These are phyloP conservation scores for Helleia helle DNA, from an alignment of 2,888 invertebrate genomes.

Conservation along the genomic window DNA sequence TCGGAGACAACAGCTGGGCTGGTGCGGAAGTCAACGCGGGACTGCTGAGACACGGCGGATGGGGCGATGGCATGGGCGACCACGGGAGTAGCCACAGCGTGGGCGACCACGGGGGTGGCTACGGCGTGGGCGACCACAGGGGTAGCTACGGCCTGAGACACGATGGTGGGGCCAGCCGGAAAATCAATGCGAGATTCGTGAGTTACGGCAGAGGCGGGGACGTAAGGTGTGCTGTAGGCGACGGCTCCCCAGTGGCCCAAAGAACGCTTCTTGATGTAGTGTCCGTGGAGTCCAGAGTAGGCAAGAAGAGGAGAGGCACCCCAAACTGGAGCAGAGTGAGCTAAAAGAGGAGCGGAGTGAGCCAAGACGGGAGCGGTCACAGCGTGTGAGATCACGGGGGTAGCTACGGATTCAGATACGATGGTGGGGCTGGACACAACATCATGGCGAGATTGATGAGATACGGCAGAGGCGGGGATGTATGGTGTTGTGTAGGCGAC, in stretches of 20 bases:
- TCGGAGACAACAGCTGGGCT: slow-evolving; percentile 39
- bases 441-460: slow-evolving; percentile 24
- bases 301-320: slow-evolving; percentile 23
- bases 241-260: slow-evolving; percentile 16
- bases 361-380: slow-evolving; percentile 18
- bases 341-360: slow-evolving; percentile 3
- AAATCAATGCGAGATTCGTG: slow-evolving; percentile 65
- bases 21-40: slow-evolving; percentile 45
- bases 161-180: slow-evolving; percentile 18
- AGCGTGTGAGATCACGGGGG: slow-evolving; percentile 21
- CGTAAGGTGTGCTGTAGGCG: slow-evolving; percentile 29
- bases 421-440: slow-evolving; percentile 16
- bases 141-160: slow-evolving; percentile 16
- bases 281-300: slow-evolving; percentile 27
- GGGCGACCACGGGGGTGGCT: slow-evolving; percentile 19
- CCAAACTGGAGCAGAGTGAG: slow-evolving; percentile 28
- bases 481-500: slow-evolving; percentile 36
- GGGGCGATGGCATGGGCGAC: slow-evolving; percentile 30
- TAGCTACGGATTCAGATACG: slow-evolving; percentile 28
- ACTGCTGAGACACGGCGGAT: slow-evolving; percentile 60
- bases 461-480: slow-evolving; percentile 28
- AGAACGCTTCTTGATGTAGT: slow-evolving; percentile 42
- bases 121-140: slow-evolving; percentile 27
- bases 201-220: slow-evolving; percentile 58
- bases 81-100: slow-evolving; percentile 28